phyloP scores from a whole-genome alignment of 2,888 invertebrate species.

The Oligia fasciuncula region DNA sequence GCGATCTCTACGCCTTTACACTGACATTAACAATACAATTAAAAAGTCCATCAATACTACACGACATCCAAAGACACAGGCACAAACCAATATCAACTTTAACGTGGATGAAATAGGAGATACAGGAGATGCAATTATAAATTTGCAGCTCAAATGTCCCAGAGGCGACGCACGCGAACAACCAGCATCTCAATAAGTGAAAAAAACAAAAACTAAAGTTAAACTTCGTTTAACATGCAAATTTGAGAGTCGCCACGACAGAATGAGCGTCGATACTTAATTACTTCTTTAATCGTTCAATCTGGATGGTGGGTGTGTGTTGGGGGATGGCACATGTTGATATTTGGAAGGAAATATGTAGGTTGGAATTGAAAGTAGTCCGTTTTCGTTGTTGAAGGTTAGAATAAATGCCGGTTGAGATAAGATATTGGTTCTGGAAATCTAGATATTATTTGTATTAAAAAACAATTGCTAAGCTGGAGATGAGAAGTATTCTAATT shows the following conservation, averaged over 20 bases:
- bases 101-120: conserved; percentile 61
- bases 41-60: conserved; percentile 85
- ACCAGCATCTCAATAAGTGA: conserved; percentile 86
- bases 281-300: conserved; percentile 89
- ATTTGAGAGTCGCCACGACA: conserved; percentile 89
- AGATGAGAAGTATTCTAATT: too few species aligned
- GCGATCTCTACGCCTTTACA: conserved; percentile 89
- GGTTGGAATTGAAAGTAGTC: neutral
- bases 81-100: conserved; percentile 67
- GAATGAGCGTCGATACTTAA: conserved; percentile 90
- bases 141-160: conserved; percentile 71
- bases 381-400: neutral
- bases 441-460: too few species aligned
- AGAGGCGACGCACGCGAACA: conserved; percentile 83
- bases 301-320: conserved; percentile 83
- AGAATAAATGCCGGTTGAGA: neutral
- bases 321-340: conserved; percentile 52
- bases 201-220: conserved; percentile 86
- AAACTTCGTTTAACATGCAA: conserved; percentile 90
- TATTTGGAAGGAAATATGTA: conserved; percentile 18
- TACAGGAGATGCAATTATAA: conserved; percentile 15
- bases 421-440: neutral
- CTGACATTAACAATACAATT: conserved; percentile 89
- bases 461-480: neutral
- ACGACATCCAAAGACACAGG: conserved; percentile 50